Evolutionary conservation across 2,797 vertebrate genomes (phyloP).

Genomic region (Lates japonicus): DNA sequence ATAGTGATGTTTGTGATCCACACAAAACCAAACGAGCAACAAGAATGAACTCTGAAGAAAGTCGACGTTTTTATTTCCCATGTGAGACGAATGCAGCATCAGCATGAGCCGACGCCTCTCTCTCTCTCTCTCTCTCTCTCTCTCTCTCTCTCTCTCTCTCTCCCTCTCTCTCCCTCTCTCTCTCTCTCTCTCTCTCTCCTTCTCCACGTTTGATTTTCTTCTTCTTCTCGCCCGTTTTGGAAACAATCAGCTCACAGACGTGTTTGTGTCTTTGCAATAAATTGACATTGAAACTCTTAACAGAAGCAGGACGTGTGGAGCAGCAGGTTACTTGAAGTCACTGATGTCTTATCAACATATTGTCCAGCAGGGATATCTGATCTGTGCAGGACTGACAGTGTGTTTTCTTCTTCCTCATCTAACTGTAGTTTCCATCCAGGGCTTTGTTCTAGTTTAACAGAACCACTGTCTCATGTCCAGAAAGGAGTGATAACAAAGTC

Average conservation of each 20-base stretch:
- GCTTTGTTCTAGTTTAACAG: background rate
- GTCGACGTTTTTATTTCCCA: background rate
- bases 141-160: slow-evolving; percentile 9
- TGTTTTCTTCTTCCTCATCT: no score
- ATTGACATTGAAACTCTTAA: background rate
- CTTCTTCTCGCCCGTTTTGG: background rate
- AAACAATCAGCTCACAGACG: background rate
- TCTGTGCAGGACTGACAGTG: background rate
- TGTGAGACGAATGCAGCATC: slow-evolving; percentile 42
- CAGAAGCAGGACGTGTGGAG: background rate
- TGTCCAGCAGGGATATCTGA: slow-evolving; percentile 1
- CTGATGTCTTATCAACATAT: background rate
- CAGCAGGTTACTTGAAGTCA: background rate
- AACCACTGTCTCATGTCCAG: background rate
- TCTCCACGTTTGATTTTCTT: background rate
- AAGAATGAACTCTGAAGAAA: no score
- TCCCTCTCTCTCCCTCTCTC: slow-evolving; percentile 14
- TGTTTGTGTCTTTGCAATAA: slow-evolving; percentile 43
- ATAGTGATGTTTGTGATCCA: no score
- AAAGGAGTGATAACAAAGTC: no score
- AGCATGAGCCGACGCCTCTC: slow-evolving; percentile 22
- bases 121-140: slow-evolving; percentile 7
- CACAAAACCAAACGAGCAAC: no score
- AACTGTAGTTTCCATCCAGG: no score
- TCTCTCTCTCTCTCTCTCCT: slow-evolving; percentile 15